Conservation (phyloP, 2,888 invertebrate genomes). For the Melanotus villosus region DNA sequence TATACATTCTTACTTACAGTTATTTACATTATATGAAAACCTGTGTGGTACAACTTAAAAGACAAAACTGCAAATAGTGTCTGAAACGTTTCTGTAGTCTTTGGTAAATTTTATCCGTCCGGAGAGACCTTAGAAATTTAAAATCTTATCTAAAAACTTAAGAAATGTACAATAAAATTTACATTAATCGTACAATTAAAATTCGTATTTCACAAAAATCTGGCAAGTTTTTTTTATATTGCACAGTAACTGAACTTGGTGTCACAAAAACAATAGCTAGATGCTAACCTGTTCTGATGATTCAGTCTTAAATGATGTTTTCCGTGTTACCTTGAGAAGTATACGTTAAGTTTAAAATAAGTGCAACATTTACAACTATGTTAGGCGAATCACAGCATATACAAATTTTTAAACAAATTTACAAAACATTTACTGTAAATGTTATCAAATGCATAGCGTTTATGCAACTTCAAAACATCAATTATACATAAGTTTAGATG, state of each 20-base stretch:
- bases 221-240: neutral
- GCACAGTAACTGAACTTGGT: conserved; percentile 6
- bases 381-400: neutral
- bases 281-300: neutral
- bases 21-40: conserved; percentile 33
- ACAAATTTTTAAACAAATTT: neutral
- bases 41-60: neutral
- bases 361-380: neutral
- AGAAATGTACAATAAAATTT: too few species aligned
- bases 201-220: neutral
- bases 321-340: neutral
- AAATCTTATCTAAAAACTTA: too few species aligned
- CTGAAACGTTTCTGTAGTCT: neutral
- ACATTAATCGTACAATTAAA: neutral
- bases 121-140: too few species aligned
- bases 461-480: too few species aligned
- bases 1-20: conserved; percentile 37
- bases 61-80: neutral
- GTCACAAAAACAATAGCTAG: neutral
- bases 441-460: neutral
- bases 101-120: conserved; percentile 4
- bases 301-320: conserved; percentile 16
- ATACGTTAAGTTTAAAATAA: too few species aligned
- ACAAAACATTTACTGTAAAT: too few species aligned
- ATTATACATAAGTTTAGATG: too few species aligned